These are phyloP conservation scores for Aurelia aurita DNA, from an alignment of 30 jellyfish, hydroid and myxozoan species.

Conservation along the genomic window DNA sequence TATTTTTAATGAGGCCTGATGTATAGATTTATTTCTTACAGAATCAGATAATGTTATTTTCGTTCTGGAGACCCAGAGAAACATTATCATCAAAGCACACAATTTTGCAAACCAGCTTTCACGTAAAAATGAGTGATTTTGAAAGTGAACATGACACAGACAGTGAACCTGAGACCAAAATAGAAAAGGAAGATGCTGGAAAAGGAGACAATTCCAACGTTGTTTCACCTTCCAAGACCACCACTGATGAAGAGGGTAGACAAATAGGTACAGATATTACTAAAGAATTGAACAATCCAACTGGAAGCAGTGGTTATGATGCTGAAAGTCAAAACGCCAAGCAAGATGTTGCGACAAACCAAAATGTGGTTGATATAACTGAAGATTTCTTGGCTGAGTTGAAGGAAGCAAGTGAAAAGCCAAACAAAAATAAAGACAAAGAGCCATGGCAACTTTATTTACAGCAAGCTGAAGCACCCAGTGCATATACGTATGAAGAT, in stretches of 20 bases:
- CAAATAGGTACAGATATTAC: not conserved
- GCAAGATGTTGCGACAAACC: constrained; percentile 14
- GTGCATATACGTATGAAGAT: constrained; percentile 84
- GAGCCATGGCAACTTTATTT: constrained; percentile 81
- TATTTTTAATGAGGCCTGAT: no score
- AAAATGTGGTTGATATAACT: constrained; percentile 27
- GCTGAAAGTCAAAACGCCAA: constrained; percentile 4
- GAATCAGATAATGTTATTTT: no score
- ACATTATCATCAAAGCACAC: no score
- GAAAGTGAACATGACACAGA: constrained; percentile 77
- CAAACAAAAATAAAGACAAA: not conserved
- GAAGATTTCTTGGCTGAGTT: constrained; percentile 51
- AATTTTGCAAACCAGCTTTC: no score
- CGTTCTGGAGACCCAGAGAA: no score
- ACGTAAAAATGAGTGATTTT: constrained; percentile 42
- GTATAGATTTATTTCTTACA: no score
- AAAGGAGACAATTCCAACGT: constrained; percentile 2
- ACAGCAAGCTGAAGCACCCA: constrained; percentile 45
- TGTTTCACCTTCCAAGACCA: not conserved
- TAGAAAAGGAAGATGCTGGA: constrained; percentile 36
- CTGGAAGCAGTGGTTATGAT: not conserved
- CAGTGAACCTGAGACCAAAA: constrained; percentile 55
- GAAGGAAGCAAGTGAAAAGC: constrained; percentile 40
- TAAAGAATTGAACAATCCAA: not conserved
- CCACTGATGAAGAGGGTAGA: not conserved